Evolutionary conservation across 2,888 invertebrate species (phyloP), one percentile per base, ranked within the genome.

Genomic region (Cheiracanthium punctorium): DNA sequence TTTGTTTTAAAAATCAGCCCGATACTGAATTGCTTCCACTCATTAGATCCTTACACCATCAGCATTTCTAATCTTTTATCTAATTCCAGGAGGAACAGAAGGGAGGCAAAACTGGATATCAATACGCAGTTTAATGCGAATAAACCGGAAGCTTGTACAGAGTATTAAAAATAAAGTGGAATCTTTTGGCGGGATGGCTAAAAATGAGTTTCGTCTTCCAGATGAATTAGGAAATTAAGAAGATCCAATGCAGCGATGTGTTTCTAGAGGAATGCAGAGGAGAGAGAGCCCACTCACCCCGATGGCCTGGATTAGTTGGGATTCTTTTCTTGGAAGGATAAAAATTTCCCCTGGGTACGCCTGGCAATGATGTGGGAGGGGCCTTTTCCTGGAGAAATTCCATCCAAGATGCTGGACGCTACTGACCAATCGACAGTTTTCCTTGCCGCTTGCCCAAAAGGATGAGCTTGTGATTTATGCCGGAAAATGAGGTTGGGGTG

Each of bases 351-450:
- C 58, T 58, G 58, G 73, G 84, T 67, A 75, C 24, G 32, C 43
- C 71, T 32, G 37, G 65, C 52, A 73, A 67, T 41, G 29, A 65
- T 37, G 72, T 77, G 84, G 84, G 77, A 77, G 84, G 79, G 84
- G 77, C 79, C 79, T 85, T 85, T 76, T 72, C 65, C 74, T 17
- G 52, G 73, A 24, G 1, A 4, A 17, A 5, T 48, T 17, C 17
- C 12, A 8, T 20, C 79, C 79, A 85, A 85, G 84, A 80, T 79
- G 72, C 84, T 79, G 84, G 84, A 79, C 84, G 84, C 33, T 79
- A 70, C 84, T 85, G 84, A 85, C 84, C 84, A 85, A 85, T 85
- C 43, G 84, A 73, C 74, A 85, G 79, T 85, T 85, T 58, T 85
- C 84, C 84, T 85, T 85, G 33, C 72, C 72, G 77, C 72, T 67